These are phyloP conservation scores for Machimus atricapillus DNA, from an alignment of 2,888 invertebrate species.

Conservation along the genomic window DNA sequence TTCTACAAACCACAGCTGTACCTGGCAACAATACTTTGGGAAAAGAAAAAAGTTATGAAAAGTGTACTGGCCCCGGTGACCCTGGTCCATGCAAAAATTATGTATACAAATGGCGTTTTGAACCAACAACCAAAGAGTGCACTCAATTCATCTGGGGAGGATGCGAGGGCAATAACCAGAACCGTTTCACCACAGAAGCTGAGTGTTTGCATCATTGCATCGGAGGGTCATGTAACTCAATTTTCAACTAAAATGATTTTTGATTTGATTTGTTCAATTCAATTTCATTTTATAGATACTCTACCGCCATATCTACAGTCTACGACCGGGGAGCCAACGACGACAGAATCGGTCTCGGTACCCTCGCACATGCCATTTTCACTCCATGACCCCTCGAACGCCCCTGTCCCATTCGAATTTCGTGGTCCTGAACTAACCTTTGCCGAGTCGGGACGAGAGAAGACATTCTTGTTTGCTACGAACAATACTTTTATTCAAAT, in stretches of 20 bases:
- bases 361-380: conserved; percentile 44
- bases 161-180: conserved; percentile 72
- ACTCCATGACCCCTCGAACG: conserved; percentile 49
- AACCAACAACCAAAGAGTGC: conserved; percentile 67
- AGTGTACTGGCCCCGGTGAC: conserved; percentile 61
- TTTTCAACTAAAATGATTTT: conserved; percentile 12
- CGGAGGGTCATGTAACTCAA: conserved; percentile 66
- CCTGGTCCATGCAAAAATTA: conserved; percentile 70
- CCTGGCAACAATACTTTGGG: conserved; percentile 49
- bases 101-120: conserved; percentile 74
- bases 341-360: conserved; percentile 61
- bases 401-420: conserved; percentile 74
- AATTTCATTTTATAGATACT: conserved; percentile 61
- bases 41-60: conserved; percentile 59
- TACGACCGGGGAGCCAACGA: conserved; percentile 64
- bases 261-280: conserved; percentile 22
- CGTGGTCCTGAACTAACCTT: conserved; percentile 83
- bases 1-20: conserved; percentile 44
- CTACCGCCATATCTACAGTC: conserved; percentile 66
- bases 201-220: conserved; percentile 72
- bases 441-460: conserved; percentile 82
- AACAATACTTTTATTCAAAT: conserved; percentile 90
- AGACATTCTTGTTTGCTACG: conserved; percentile 91
- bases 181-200: conserved; percentile 72
- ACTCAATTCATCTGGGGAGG: conserved; percentile 73